Conservation (phyloP, 2,797 vertebrate genomes). For the Sebastes ruberrimus region DNA sequence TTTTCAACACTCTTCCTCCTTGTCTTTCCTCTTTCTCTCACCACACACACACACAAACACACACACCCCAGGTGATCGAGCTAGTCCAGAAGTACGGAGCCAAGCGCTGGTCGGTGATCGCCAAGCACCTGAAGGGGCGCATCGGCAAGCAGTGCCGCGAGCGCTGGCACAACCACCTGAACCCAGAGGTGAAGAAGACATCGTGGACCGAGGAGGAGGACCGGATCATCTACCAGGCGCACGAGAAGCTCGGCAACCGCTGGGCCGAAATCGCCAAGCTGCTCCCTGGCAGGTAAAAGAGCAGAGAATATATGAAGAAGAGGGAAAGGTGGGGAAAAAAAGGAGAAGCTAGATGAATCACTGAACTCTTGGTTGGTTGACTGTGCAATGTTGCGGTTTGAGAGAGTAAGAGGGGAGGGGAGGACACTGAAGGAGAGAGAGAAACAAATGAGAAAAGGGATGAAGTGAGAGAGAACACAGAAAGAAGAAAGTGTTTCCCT, state of each 20-base stretch:
- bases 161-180: slow-evolving; percentile 99
- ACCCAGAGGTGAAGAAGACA: slow-evolving; percentile 99
- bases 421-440: not conserved
- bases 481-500: not conserved
- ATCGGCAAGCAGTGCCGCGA: slow-evolving; percentile 99
- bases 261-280: slow-evolving; percentile 99
- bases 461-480: not conserved
- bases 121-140: slow-evolving; percentile 98
- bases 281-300: slow-evolving; percentile 94
- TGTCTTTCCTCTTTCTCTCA: slow-evolving; percentile 19
- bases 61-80: slow-evolving; percentile 92
- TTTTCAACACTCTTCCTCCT: slow-evolving; percentile 45
- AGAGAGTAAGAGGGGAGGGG: slow-evolving; percentile 22
- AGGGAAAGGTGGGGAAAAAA: not conserved
- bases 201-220: slow-evolving; percentile 99
- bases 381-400: slow-evolving; percentile 48
- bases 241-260: slow-evolving; percentile 98
- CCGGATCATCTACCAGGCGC: slow-evolving; percentile 98
- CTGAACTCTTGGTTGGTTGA: slow-evolving; percentile 41
- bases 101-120: slow-evolving; percentile 99
- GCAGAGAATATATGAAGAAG: not conserved
- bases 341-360: slow-evolving; percentile 55
- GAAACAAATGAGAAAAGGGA: not conserved
- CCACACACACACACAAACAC: not conserved
- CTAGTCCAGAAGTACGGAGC: slow-evolving; percentile 99